A percentile compares a stretch with the other conserved stretches of the same genome.
These are phyloP conservation scores for Prietella phreatophila DNA, from an alignment of 2,113 vertebrate genomes.

Conservation along the genomic window DNA sequence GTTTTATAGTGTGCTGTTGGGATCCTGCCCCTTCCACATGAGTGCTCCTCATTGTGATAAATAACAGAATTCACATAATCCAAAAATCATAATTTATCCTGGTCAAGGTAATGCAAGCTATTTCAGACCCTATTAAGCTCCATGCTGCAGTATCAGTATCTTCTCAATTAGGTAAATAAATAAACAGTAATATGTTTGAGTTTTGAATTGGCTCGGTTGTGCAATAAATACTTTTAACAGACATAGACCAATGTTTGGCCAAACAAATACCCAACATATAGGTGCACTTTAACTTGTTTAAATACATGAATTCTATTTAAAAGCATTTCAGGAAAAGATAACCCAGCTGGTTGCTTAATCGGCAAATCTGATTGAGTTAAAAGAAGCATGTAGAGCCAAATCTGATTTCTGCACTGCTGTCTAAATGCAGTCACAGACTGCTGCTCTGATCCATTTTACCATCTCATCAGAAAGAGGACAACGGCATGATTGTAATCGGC, in stretches of 20 bases:
- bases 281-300: no score
- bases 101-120: not conserved
- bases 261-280: not conserved
- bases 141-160: not conserved
- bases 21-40: not conserved
- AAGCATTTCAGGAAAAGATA: not conserved
- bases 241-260: not conserved
- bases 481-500: conserved; percentile 27
- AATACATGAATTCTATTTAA: not conserved
- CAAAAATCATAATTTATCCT: not conserved
- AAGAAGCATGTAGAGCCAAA: not conserved
- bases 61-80: not conserved
- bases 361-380: conserved; percentile 1
- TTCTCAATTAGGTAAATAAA: not conserved
- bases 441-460: conserved; percentile 1
- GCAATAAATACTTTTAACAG: not conserved
- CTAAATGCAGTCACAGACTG: not conserved
- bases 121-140: not conserved
- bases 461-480: conserved; percentile 30
- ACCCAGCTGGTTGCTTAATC: conserved; percentile 18
- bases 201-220: not conserved
- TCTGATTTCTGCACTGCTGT: not conserved
- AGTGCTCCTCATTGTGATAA: not conserved
- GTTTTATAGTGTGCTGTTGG: not conserved
- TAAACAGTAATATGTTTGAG: not conserved